Conservation (phyloP, 1,140 invertebrate genomes). For the Neomicropteryx cornuta region DNA sequence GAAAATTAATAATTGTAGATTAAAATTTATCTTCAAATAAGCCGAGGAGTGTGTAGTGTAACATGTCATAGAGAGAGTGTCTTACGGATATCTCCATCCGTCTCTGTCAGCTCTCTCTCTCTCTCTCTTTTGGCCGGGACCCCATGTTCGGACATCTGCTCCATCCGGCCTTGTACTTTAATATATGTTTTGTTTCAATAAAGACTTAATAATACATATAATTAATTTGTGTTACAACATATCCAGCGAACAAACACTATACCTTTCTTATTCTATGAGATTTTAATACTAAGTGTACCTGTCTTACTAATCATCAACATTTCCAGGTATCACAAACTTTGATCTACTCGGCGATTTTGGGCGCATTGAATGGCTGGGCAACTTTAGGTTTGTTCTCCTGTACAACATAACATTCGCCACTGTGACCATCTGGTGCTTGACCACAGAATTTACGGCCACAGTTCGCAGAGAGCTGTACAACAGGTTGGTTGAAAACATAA, state of each 20-base stretch:
- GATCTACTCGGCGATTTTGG: slow-evolving; percentile 95
- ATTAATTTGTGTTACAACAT: no score
- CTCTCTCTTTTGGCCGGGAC: background rate
- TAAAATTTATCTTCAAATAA: no score
- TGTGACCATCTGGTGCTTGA: slow-evolving; percentile 74
- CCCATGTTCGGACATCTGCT: background rate
- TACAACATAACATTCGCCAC: slow-evolving; percentile 91
- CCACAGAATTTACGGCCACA: slow-evolving; percentile 86
- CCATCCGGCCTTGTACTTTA: background rate
- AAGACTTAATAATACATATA: no score
- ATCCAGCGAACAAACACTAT: no score
- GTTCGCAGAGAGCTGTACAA: slow-evolving; percentile 78
- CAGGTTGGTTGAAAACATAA: slow-evolving; percentile 64
- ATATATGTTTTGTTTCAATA: no score
- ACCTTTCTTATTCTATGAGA: no score
- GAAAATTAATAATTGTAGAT: no score
- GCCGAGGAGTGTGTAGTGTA: no score
- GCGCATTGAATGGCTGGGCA: slow-evolving; percentile 93
- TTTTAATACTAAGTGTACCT: no score
- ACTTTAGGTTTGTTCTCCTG: slow-evolving; percentile 84
- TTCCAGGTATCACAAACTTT: slow-evolving; percentile 92
- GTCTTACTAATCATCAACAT: no score
- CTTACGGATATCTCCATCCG: background rate
- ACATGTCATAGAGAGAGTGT: no score
- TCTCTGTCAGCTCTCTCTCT: no score